Base-by-base conservation (phyloP, 2,113 vertebrate species). In the Neofelis nebulosa region DNA sequence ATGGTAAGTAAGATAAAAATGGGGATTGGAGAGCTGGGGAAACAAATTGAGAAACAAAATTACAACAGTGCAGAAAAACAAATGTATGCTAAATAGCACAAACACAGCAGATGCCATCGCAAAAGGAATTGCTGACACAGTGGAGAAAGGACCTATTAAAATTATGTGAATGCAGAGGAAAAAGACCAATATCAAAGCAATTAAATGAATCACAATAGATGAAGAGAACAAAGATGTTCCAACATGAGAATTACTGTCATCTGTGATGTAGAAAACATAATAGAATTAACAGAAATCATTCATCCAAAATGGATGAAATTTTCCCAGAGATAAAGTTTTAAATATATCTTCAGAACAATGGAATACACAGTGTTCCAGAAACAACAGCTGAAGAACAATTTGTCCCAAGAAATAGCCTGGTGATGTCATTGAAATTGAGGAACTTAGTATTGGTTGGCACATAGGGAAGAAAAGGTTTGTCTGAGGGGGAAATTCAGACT, bases 141-240 rank as follows among this genome's bases (percentile, higher is more conserved):
- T 50, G 2, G 41, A 78, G 65, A 76, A 94, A 88, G 89, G 19
- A 52, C 10, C 13, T 80, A 63, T 48, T 41, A 69, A 88, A 89
- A 73, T 18, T 50, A 15, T 13, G 3, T 79, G 79, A 95, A 78
- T 52, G 31, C 23, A 76, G 27, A 97, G 79, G 61, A 50, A 68
- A 84, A 74, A 92, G n/a, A 31, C 16, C 41, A 73, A 91, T 38
- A 94, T 94, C 65, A 79, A 89, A 95, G 55, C n/a, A 63, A 91
- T 97, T 94, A 93, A 31, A 92, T 87, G 18, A 97, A 76, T 89
- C 48, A 88, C 88, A 92, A 74, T 80, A 90, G 29, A 78, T 23
- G 7, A 16, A 93, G 68, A 87, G 74, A 73, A 85, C 74, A 93
- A 89, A 86, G 74, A 88, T 66, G 7, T 93, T 87, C 41, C 50